Percentiles rank a stretch among this genome's conserved stretches.
Conservation (phyloP, 53 echinoderm and acorn worm genomes). For the Astropecten irregularis region DNA sequence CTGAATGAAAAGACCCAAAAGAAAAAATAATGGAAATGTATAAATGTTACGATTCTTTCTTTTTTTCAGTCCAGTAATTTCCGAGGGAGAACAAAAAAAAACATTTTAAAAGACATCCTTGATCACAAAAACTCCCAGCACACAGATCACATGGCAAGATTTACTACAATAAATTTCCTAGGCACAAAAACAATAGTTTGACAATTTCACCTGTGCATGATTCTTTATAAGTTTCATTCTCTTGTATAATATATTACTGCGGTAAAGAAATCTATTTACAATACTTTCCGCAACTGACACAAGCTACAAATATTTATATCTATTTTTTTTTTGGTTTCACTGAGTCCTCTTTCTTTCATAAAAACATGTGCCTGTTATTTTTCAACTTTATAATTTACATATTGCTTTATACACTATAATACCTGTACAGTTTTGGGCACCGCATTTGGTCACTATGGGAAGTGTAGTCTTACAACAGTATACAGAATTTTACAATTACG, state of each 20-base stretch:
- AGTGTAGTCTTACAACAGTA: not conserved
- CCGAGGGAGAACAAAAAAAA: no score
- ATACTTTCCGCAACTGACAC: constrained; percentile 31
- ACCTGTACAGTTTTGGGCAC: constrained; percentile 15
- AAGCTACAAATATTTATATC: constrained; percentile 49
- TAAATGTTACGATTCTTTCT: no score
- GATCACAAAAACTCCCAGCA: no score
- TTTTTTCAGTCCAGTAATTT: no score
- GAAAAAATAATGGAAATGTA: no score
- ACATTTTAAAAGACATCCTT: no score
- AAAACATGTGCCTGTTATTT: constrained; percentile 29
- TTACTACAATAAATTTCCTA: not conserved
- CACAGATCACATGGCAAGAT: not conserved
- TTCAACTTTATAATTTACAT: constrained; percentile 33
- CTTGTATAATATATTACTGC: not conserved
- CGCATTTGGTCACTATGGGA: constrained; percentile 30
- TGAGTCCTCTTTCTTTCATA: constrained; percentile 42
- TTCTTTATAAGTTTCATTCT: no score
- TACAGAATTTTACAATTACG: not conserved
- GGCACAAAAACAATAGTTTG: not conserved
- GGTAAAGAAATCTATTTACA: constrained; percentile 37
- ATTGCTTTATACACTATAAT: constrained; percentile 55
- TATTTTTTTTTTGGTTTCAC: constrained; percentile 43
- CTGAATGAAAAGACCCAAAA: no score
- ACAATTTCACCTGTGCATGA: no score